Evolutionary conservation across 2,888 invertebrate species (phyloP), one percentile per base, ranked within the genome.

Genomic region (Lasioglossum calceatum): DNA sequence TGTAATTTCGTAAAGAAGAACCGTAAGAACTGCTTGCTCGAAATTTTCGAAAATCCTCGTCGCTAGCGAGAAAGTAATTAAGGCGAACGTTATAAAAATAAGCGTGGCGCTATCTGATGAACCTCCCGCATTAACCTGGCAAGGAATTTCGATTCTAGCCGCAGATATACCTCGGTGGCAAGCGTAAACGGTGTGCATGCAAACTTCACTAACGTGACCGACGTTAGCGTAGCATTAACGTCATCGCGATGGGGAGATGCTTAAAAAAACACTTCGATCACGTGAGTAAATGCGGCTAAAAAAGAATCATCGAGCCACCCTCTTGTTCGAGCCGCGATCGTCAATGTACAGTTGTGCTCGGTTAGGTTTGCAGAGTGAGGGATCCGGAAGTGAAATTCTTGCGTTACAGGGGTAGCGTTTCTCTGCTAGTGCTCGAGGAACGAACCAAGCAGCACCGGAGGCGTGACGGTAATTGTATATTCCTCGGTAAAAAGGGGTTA

Each of bases 121-220:
- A 84, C 64, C 84, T 39, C 64, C 44, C 54, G 84, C 44, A 44
- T 85, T 76, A 84, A 84, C 39, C 54, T n/a, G 58, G 76, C 39
- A 8, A 67, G 79, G 76, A 85, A 85, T 84, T 84, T 85, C 67
- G 85, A 85, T 85, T 77, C 72, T n/a, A 67, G 76, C 14, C 32
- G 16, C 39, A 79, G 85, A 84, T 85, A 85, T 71, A 61, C 10
- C 70, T n/a, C 42, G 73, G 36, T 19, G 82, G 50, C 42, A 27
- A 72, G 23, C 71, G 64, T 79, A 72, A 84, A 83, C 32, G 54
- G 64, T 85, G 84, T 76, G 85, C 79, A 67, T 85, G 84, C 85
- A 73, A 75, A 64, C 50, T 61, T 76, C 27, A 14, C 64, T 72
- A 39, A 84, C 84, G 84, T 32, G 79, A 76, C 76, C 79, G 44